phyloP scores from a whole-genome alignment of 2,797 vertebrate genomes.

The Sebastes iracundus region DNA sequence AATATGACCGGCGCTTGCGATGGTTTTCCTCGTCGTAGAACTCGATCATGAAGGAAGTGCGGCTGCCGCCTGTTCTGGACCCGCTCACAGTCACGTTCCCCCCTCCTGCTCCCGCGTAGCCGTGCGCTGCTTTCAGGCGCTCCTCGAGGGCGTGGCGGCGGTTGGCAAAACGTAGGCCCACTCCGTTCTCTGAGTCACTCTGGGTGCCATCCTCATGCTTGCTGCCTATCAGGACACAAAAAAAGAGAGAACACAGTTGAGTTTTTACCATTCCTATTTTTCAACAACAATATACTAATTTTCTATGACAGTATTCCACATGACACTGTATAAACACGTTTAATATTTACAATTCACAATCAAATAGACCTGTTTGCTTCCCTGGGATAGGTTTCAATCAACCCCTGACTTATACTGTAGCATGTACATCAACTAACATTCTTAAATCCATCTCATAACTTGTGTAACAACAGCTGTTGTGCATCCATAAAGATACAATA shows the following conservation, averaged over 20 bases:
- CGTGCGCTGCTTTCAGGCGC: conserved; percentile 87
- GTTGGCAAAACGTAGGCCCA: conserved; percentile 88
- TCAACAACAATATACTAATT: background rate
- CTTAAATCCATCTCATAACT: conserved; percentile 4
- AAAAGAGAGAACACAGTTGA: background rate
- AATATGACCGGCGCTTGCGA: conserved; percentile 93
- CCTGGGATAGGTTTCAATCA: background rate
- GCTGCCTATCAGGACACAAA: conserved; percentile 84
- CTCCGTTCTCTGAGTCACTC: conserved; percentile 95
- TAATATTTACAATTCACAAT: background rate
- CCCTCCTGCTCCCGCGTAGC: conserved; percentile 59
- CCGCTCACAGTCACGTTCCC: conserved; percentile 80
- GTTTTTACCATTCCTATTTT: background rate
- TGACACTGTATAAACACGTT: background rate
- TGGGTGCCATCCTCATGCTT: conserved; percentile 98
- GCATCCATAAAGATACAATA: background rate
- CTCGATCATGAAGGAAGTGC: conserved; percentile 94
- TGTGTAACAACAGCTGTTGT: background rate
- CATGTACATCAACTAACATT: background rate
- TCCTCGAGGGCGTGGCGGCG: conserved; percentile 90
- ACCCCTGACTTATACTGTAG: background rate
- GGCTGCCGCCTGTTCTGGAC: conserved; percentile 77
- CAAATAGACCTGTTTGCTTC: background rate
- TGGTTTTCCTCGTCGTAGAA: conserved; percentile 95
- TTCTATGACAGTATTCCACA: background rate